Percentiles rank a stretch among this genome's conserved stretches.
These are phyloP conservation scores for Distichodus sexfasciatus DNA, from an alignment of 2,797 vertebrate genomes.

Conservation along the genomic window DNA sequence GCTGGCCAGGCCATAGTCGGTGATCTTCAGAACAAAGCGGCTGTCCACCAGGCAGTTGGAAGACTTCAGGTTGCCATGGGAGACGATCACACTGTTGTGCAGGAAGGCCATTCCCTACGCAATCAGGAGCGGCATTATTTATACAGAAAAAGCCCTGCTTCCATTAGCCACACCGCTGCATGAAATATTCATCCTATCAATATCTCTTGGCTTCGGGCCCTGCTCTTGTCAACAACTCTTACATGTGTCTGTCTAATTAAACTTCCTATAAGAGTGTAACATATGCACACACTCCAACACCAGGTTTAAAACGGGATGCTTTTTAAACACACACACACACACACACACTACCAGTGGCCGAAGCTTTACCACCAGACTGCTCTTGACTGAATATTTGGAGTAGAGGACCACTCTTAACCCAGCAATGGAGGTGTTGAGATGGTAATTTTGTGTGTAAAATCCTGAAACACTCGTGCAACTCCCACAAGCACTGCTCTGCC, in stretches of 20 bases:
- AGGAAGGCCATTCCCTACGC: slow-evolving; percentile 88
- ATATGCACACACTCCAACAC: too few species aligned
- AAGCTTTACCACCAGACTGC: too few species aligned
- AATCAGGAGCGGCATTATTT: neutral
- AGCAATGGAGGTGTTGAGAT: too few species aligned
- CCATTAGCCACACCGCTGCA: neutral
- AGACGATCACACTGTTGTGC: slow-evolving; percentile 83
- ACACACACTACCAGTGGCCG: too few species aligned
- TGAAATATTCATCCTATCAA: neutral
- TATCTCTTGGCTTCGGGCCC: neutral
- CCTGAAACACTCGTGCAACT: too few species aligned
- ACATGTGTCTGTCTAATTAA: neutral
- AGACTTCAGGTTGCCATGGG: slow-evolving; percentile 89
- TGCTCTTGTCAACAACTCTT: neutral
- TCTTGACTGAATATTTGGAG: too few species aligned
- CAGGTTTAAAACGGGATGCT: too few species aligned
- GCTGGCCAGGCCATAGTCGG: slow-evolving; percentile 85
- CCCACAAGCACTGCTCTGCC: too few species aligned
- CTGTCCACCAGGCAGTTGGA: slow-evolving; percentile 94
- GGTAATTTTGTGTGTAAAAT: too few species aligned
- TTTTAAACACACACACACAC: too few species aligned
- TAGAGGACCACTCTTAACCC: too few species aligned
- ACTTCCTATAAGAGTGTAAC: too few species aligned
- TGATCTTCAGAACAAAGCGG: slow-evolving; percentile 92
- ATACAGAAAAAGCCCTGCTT: neutral